Evolutionary conservation across 2,797 vertebrate genomes (phyloP).

Genomic region (Thaleichthys pacificus): DNA sequence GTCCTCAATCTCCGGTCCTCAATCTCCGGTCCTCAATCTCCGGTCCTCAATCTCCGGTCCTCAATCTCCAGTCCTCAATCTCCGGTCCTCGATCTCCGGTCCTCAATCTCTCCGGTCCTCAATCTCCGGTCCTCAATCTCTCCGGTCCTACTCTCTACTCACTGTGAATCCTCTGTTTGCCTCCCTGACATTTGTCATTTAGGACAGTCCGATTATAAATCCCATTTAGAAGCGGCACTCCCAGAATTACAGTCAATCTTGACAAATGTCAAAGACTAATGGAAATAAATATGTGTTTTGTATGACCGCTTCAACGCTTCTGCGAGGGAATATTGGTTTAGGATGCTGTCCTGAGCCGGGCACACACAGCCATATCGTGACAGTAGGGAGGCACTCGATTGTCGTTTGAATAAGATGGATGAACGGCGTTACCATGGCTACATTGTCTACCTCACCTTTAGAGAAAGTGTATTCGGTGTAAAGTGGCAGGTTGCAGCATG

Average conservation of each 20-base stretch:
- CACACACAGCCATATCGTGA: constrained; percentile 57
- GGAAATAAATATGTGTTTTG: constrained; percentile 55
- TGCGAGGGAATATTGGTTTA: constrained; percentile 49
- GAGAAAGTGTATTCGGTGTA: constrained; percentile 36
- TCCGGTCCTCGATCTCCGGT: too few relatives aligned
- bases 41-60: background rate
- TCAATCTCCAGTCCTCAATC: too few relatives aligned
- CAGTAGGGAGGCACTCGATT: constrained; percentile 48
- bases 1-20: background rate
- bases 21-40: too few relatives aligned
- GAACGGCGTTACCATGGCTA: constrained; percentile 31
- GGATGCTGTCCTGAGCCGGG: constrained; percentile 35
- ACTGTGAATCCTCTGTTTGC: constrained; percentile 60
- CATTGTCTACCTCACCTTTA: constrained; percentile 45
- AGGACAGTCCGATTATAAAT: constrained; percentile 61
- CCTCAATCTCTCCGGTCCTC: too few relatives aligned
- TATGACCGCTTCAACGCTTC: constrained; percentile 39
- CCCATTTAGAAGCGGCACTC: constrained; percentile 33
- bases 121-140: too few relatives aligned
- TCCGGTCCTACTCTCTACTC: constrained; percentile 6
- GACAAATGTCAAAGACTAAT: constrained; percentile 61
- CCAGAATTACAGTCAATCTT: constrained; percentile 49
- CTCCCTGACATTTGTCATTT: constrained; percentile 61
- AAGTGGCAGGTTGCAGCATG: background rate
- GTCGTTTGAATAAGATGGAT: constrained; percentile 70